Percentiles rank a stretch among this genome's conserved stretches.
These are phyloP conservation scores for Babyrousa celebensis DNA, from an alignment of 2,797 vertebrate genomes.

Conservation along the genomic window DNA sequence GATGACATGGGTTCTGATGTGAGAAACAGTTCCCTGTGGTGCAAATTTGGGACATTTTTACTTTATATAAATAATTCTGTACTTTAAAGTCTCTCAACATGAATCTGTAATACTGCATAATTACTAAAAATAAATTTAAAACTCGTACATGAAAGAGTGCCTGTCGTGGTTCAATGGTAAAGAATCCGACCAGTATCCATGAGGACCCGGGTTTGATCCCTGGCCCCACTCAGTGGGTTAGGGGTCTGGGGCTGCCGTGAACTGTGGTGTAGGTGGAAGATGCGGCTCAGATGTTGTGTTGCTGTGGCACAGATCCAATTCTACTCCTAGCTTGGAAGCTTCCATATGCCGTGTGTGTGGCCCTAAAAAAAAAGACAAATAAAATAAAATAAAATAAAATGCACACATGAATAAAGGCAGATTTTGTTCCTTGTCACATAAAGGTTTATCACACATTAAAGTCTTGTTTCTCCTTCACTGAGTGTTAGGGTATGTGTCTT, in stretches of 20 bases:
- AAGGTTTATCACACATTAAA: background rate
- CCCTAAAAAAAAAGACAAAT: too few species aligned
- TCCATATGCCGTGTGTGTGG: too few species aligned
- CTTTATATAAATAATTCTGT: background rate
- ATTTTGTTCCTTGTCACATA: background rate
- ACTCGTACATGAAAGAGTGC: background rate
- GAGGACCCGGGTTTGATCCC: too few species aligned
- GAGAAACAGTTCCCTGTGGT: background rate
- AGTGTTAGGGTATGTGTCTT: background rate
- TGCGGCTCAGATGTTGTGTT: too few species aligned
- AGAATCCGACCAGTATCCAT: too few species aligned
- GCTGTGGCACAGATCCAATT: too few species aligned
- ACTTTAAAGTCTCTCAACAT: background rate
- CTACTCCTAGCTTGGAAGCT: too few species aligned
- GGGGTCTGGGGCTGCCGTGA: too few species aligned
- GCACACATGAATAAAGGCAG: background rate
- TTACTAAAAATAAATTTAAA: background rate
- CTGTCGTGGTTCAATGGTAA: too few species aligned
- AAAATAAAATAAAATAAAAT: too few species aligned
- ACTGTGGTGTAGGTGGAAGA: too few species aligned
- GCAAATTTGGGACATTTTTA: background rate
- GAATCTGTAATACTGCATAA: background rate
- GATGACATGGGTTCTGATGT: background rate
- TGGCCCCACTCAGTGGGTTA: too few species aligned
- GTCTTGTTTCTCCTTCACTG: background rate